Base-by-base conservation (phyloP, 2,797 vertebrate species). In the Chrysocyon brachyurus region DNA sequence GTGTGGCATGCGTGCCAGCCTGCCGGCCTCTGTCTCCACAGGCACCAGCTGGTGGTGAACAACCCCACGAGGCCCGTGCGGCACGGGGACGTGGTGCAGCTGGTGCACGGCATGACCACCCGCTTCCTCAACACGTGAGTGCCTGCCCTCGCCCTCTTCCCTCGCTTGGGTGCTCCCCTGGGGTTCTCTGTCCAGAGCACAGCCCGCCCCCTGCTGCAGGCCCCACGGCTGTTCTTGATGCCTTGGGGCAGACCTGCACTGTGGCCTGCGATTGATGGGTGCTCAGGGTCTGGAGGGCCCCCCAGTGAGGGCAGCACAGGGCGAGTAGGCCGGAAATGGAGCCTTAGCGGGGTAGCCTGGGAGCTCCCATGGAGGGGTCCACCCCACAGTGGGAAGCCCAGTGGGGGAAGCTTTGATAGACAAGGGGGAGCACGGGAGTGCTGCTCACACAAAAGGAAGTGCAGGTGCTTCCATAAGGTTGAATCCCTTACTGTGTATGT, bases 71-170 rank as follows among this genome's bases (percentile, higher is more conserved):
- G 98, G 54, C 98, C 99, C 0, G 99, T 99, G 91, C 99, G 99
- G 78, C 99, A 99, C 0, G 99, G 99, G 0, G 99, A 99, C 88
- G 83, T 99, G 0, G 98, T 99, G 93, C 99, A 99, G 98, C 99
- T 99, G 93, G 99, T 99, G 72, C 99, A 99, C 0, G 99, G 99
- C 82, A 99, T 99, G 99, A 99, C 99, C 0, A 99, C 99, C 17
- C 99, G 99, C 72, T 99, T 99, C 97, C 99, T 99, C 54, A 99
- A 99, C 99, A 99, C 99, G 99, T 99, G 98, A 99, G 98, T 97
- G 46, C 10, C 6, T 3, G 7, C 36, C 22, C 0, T 24, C 22
- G 0, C 14, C 1, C 22, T 52, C 2, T 12, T 31, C 22, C 0
- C 2, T 2, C 2, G n/a, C 9, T 12, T 7, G 46, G 24, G 3